These are phyloP conservation scores for Noctua pronuba DNA, from an alignment of 2,888 invertebrate species.

Conservation along the genomic window DNA sequence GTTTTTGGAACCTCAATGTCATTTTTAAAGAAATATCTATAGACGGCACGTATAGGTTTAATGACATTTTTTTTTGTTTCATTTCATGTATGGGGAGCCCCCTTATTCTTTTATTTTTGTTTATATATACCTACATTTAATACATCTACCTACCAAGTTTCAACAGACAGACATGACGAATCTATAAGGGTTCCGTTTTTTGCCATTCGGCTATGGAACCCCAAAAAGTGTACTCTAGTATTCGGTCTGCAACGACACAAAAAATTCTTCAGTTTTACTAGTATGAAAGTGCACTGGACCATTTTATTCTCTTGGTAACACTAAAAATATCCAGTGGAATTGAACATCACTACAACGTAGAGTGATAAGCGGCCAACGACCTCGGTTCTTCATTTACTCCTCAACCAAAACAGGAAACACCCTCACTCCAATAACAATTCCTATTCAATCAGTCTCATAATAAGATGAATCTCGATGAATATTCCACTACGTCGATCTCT, in stretches of 20 bases:
- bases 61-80: too few relatives aligned
- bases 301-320: neutral
- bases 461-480: slow-evolving; percentile 43
- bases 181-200: too few relatives aligned
- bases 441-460: slow-evolving; percentile 33
- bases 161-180: too few relatives aligned
- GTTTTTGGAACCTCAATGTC: too few relatives aligned
- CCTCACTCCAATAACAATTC: slow-evolving; percentile 29
- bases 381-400: neutral
- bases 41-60: too few relatives aligned
- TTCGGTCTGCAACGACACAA: neutral
- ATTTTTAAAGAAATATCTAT: too few relatives aligned
- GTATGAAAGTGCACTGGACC: neutral
- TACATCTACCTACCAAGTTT: too few relatives aligned
- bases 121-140: too few relatives aligned
- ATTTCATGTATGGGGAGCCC: too few relatives aligned
- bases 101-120: too few relatives aligned
- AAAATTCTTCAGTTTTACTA: neutral
- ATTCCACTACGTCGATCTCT: slow-evolving; percentile 46
- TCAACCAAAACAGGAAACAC: slow-evolving; percentile 42
- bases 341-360: neutral
- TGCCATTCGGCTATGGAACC: too few relatives aligned
- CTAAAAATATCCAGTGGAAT: neutral
- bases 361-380: slow-evolving; percentile 7
- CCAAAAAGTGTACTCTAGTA: too few relatives aligned